Evolutionary conservation across 1,140 invertebrate genomes (phyloP).

Genomic region (Artemia franciscana): DNA sequence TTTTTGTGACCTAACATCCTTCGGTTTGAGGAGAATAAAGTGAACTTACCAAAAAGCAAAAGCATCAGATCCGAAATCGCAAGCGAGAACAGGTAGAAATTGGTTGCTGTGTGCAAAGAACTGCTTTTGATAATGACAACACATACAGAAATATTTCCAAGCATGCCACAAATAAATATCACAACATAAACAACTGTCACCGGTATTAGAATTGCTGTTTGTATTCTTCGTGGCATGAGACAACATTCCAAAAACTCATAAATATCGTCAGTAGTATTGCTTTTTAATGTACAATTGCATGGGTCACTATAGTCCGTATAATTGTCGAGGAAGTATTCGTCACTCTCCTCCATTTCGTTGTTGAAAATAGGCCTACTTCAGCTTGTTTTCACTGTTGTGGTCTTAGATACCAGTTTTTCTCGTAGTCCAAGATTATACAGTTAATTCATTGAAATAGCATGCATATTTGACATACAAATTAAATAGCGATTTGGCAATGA

Average conservation of each 20-base stretch:
- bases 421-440: too few relatives aligned
- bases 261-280: constrained; percentile 11
- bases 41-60: constrained; percentile 26
- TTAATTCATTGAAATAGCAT: too few relatives aligned
- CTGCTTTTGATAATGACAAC: constrained; percentile 27
- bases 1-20: too few relatives aligned
- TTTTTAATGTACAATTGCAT: background rate
- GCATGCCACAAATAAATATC: constrained; percentile 27
- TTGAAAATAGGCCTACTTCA: too few relatives aligned
- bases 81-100: constrained; percentile 77
- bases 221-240: constrained; percentile 19
- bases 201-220: constrained; percentile 19
- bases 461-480: too few relatives aligned
- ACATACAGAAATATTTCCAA: constrained; percentile 32
- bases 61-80: constrained; percentile 77
- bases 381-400: too few relatives aligned
- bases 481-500: too few relatives aligned
- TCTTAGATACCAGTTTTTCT: too few relatives aligned
- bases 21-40: too few relatives aligned
- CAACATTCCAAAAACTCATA: constrained; percentile 14
- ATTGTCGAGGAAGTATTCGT: too few relatives aligned
- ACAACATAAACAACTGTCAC: constrained; percentile 23
- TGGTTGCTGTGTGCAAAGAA: constrained; percentile 29
- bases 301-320: too few relatives aligned
- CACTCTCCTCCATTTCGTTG: too few relatives aligned